These are phyloP conservation scores for Merops nubicus DNA, from an alignment of 2,113 vertebrate genomes.

Conservation along the genomic window DNA sequence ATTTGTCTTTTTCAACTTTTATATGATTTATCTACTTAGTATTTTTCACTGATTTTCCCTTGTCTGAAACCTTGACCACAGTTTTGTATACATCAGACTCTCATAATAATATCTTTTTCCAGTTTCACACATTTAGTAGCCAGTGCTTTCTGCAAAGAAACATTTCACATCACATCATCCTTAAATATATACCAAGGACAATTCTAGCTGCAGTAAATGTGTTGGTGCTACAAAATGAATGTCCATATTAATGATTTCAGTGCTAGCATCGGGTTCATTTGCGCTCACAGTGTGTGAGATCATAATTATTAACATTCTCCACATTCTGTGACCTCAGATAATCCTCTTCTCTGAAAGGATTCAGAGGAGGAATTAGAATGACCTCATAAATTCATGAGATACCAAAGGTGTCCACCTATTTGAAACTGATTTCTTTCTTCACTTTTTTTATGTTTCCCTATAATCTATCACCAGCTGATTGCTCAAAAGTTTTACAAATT, in stretches of 20 bases:
- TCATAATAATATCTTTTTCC: background rate
- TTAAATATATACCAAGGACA: background rate
- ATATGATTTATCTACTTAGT: background rate
- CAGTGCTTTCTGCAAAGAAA: background rate
- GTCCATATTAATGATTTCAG: background rate
- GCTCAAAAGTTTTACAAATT: background rate
- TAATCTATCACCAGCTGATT: background rate
- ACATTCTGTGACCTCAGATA: background rate
- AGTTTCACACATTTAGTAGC: background rate
- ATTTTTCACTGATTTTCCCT: background rate
- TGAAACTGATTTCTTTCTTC: background rate
- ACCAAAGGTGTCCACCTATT: background rate
- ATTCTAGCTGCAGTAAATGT: background rate
- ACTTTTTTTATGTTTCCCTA: background rate
- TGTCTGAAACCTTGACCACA: background rate
- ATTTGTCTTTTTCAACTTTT: background rate
- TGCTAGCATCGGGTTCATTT: background rate
- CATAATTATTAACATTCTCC: background rate
- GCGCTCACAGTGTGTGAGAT: background rate
- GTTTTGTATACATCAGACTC: background rate
- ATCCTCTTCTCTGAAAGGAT: background rate
- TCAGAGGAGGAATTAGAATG: background rate
- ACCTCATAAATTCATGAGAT: background rate
- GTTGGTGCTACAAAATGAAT: background rate
- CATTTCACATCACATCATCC: background rate